Percentiles rank a stretch among this genome's conserved stretches.
Conservation (phyloP, 2,797 vertebrate genomes). For the Gobionotothen gibberifrons region DNA sequence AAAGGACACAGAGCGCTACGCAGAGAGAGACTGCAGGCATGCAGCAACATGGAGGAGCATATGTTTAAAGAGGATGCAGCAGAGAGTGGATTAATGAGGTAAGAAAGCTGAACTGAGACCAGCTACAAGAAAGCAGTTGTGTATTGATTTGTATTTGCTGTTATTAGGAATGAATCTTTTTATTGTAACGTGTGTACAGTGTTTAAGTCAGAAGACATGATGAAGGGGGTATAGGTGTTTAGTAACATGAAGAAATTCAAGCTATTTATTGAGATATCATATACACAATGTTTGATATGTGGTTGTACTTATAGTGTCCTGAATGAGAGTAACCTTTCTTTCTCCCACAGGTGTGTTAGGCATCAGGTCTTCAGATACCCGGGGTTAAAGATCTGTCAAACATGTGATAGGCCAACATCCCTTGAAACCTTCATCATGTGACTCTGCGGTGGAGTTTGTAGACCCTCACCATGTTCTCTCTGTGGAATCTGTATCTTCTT, state of each 20-base stretch:
- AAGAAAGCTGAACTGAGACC: conserved; percentile 53
- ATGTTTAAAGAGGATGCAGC: conserved; percentile 72
- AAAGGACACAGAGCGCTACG: conserved; percentile 63
- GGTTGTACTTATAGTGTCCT: neutral
- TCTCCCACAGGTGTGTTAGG: conserved; percentile 52
- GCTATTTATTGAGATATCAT: conserved; percentile 9
- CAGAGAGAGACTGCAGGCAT: conserved; percentile 71
- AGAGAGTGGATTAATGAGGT: conserved; percentile 62
- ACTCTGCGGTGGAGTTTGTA: conserved; percentile 49
- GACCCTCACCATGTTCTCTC: conserved; percentile 67
- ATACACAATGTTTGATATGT: neutral
- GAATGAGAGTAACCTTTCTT: conserved; percentile 13
- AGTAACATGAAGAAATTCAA: conserved; percentile 8
- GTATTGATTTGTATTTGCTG: conserved; percentile 2
- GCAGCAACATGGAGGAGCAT: conserved; percentile 66
- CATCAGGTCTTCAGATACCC: conserved; percentile 35
- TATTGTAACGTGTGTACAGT: conserved; percentile 2
- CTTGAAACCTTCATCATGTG: conserved; percentile 59
- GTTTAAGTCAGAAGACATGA: conserved; percentile 8
- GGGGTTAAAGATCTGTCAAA: conserved; percentile 39
- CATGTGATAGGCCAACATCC: conserved; percentile 55
- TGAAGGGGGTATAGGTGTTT: neutral
- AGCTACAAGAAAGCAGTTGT: conserved; percentile 9
- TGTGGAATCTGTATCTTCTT: conserved; percentile 65
- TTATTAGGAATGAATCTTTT: conserved; percentile 8